phyloP scores from a whole-genome alignment of 2,797 vertebrate species.

The Coluber constrictor region DNA sequence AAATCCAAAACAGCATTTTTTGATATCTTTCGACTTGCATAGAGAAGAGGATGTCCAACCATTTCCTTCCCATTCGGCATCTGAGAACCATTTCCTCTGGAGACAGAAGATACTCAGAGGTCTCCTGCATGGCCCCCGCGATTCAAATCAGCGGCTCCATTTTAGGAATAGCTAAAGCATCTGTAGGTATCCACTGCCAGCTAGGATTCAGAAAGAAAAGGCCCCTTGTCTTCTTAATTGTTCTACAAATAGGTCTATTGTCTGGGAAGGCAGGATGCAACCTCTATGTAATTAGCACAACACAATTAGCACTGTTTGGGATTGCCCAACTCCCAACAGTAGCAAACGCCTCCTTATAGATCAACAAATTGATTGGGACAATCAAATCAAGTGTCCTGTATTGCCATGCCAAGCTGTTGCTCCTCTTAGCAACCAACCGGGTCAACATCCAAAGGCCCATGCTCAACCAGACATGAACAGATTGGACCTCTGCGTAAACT shows the following conservation, averaged over 20 bases:
- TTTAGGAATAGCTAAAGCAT: neutral
- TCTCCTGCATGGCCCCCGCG: neutral
- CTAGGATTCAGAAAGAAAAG: neutral
- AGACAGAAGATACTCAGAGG: neutral
- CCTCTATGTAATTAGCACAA: neutral
- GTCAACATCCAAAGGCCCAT: neutral
- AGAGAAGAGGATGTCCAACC: neutral
- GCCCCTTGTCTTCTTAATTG: neutral
- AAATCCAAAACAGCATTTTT: neutral
- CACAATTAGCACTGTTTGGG: neutral
- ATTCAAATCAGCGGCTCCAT: neutral
- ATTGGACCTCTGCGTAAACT: neutral
- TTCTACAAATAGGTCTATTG: neutral
- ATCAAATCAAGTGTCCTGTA: neutral
- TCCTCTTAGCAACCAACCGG: neutral
- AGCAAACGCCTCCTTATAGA: neutral
- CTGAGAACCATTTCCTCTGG: neutral
- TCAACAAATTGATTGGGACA: neutral
- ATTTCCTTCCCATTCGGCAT: neutral
- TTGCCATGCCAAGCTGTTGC: neutral
- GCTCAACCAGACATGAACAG: neutral
- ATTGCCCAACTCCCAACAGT: neutral
- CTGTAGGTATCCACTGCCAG: neutral
- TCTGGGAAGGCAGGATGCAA: neutral
- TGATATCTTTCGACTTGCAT: neutral